Base-by-base conservation (phyloP, 1,140 invertebrate genomes). In the Littorina saxatilis region DNA sequence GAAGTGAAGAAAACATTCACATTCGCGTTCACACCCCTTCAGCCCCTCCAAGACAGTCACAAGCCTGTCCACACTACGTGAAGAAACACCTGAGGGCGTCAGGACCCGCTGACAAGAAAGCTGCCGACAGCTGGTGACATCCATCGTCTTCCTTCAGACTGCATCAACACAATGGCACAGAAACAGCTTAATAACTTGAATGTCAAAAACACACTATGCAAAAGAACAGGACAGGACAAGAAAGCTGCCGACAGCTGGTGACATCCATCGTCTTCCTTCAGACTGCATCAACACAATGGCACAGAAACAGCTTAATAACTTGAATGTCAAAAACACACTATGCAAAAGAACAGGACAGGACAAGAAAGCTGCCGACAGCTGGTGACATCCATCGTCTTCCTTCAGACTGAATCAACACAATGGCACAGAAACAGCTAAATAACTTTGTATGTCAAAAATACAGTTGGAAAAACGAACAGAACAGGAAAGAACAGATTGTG, bases 71-170 rank as follows among this genome's bases (percentile, higher is more conserved):
- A n/a, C n/a, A n/a, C n/a, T n/a, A n/a, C n/a, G n/a, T n/a, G n/a
- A n/a, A n/a, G 0, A 39, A 32, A 23, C 23, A 68, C 66, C 66
- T 68, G 66, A 68, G 66, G 23, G 9, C 39, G 27, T 68, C 32
- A 17, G 66, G 66, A 5, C 66, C 66, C 23, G 66, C 66, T 3
- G 66, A 68, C 66, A 68, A 35, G 66, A 68, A 68, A 20, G 35
- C 35, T 32, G 32, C 66, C 1, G 66, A 39, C 66, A 68, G 66
- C 35, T 63, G 61, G 29, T 32, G 23, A 29, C n/a, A 32, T 11
- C 35, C 66, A 1, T 68, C 66, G 20, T 35, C 61, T n/a, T n/a
- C n/a, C n/a, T n/a, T n/a, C n/a, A n/a, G n/a, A n/a, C n/a, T n/a
- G n/a, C n/a, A n/a, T n/a, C 61, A 15, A 27, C 61, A 32, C 27